Conservation (phyloP, 2,113 vertebrate species). For the Taxidea taxus region DNA sequence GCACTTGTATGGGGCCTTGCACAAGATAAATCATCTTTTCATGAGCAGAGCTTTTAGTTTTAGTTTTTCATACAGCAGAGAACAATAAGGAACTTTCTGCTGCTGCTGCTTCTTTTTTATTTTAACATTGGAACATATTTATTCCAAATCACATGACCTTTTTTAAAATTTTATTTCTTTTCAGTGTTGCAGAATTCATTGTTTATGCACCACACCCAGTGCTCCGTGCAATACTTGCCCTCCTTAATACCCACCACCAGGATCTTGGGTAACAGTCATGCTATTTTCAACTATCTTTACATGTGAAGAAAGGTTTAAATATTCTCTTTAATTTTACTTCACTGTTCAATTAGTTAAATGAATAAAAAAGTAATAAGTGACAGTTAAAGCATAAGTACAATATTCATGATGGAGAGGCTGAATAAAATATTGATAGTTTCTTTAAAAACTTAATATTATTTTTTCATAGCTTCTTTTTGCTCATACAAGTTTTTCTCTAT, state of each 20-base stretch:
- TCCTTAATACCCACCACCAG: too few relatives aligned
- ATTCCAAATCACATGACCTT: background rate
- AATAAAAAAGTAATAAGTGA: background rate
- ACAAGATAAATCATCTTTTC: background rate
- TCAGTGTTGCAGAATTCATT: too few relatives aligned
- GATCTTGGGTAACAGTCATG: background rate
- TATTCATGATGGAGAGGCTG: background rate
- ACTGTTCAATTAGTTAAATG: background rate
- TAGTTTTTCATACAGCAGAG: background rate
- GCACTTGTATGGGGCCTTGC: background rate
- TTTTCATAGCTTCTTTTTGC: slow-evolving; percentile 23
- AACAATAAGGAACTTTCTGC: background rate
- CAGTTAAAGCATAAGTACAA: background rate
- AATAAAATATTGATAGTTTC: slow-evolving; percentile 25
- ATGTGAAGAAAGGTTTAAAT: background rate
- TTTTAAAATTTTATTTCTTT: too few relatives aligned
- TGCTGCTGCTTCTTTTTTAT: background rate
- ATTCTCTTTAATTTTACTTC: background rate
- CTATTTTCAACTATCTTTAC: background rate
- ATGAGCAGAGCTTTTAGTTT: background rate
- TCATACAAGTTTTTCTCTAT: background rate
- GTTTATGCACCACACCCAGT: too few relatives aligned
- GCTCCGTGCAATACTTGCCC: too few relatives aligned
- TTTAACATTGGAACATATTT: background rate
- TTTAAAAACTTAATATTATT: background rate